Evolutionary conservation across 2,113 vertebrate species (phyloP), one percentile per base, ranked within the genome.

Genomic region (Axis porcinus): DNA sequence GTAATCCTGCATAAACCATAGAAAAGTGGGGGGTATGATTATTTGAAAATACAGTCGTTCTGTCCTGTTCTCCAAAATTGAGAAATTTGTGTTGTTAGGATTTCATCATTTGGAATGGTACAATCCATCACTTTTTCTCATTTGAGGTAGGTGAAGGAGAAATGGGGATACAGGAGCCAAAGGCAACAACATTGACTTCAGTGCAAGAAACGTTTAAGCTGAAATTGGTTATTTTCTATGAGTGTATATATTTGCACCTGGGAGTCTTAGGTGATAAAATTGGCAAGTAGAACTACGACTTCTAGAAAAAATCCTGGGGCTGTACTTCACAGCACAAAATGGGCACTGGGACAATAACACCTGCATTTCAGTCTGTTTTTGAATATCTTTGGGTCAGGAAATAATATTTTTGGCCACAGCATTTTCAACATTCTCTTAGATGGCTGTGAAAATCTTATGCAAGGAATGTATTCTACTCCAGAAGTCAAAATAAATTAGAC

Each of bases 141-240:
- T 79, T 87, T 30, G 70, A 21, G 87, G 78, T 64, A 11, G 21
- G 58, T 76, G 47, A 89, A 98, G n/a, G 43, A 33, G 79, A 95
- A 88, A 45, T 23, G 30, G 52, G 57, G 30, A 88, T 13, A n/a
- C 6, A 60, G 67, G 85, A 93, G 95, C 92, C 97, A 96, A 97
- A 90, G 81, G 47, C 79, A 96, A 90, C 58, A 96, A 25, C 6
- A 33, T 4, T 62, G 60, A 95, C 92, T 74, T 94, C 64, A 96
- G 47, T 55, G 27, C 13, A 87, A 94, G 95, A 79, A 89, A 85
- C 12, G 33, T 45, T 55, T 47, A 87, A 62, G 76, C 64, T 82
- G 14, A 82, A 43, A 82, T 27, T 78, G 64, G 27, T 87, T 78
- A 64, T 76, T 97, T 94, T 92, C 88, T 92, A 10, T 27, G 4